These are phyloP conservation scores for Argentina silus DNA, from an alignment of 2,797 vertebrate species.

Conservation along the genomic window DNA sequence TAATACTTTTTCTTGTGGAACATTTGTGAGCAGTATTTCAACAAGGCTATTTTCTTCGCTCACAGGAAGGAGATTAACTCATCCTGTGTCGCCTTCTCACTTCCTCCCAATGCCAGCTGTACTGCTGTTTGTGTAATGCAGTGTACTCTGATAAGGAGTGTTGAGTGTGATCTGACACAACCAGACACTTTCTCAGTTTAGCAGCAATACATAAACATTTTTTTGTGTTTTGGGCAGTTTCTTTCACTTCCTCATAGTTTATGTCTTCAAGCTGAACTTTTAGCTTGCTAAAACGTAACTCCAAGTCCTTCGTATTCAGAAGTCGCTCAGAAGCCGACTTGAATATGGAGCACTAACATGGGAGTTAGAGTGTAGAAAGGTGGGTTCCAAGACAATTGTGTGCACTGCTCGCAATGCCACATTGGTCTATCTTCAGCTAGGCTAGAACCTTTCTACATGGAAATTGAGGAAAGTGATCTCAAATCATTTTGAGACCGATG, in stretches of 20 bases:
- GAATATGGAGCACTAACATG: too few species aligned
- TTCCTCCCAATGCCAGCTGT: slow-evolving; percentile 66
- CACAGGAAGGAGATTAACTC: slow-evolving; percentile 69
- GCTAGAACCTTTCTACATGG: too few species aligned
- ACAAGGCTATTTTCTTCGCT: slow-evolving; percentile 41
- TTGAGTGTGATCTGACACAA: slow-evolving; percentile 12
- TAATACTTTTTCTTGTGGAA: slow-evolving; percentile 24
- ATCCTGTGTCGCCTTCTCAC: slow-evolving; percentile 50
- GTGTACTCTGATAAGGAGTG: slow-evolving; percentile 46
- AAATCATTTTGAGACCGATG: too few species aligned
- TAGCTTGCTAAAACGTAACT: not conserved
- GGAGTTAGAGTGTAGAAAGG: too few species aligned
- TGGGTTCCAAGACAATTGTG: too few species aligned
- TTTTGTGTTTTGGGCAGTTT: slow-evolving; percentile 7
- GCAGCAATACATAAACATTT: slow-evolving; percentile 24
- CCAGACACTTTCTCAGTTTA: slow-evolving; percentile 41
- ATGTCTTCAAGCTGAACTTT: not conserved
- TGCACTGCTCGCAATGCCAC: too few species aligned
- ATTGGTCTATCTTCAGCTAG: too few species aligned
- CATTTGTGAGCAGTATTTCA: not conserved
- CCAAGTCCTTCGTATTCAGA: not conserved
- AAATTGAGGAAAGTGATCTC: too few species aligned
- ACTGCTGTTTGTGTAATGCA: slow-evolving; percentile 36
- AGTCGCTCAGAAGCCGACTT: not conserved
- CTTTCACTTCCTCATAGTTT: slow-evolving; percentile 12